Evolutionary conservation across 2,888 invertebrate species (phyloP), one percentile per base, ranked within the genome.

Genomic region (Hipparchia semele): DNA sequence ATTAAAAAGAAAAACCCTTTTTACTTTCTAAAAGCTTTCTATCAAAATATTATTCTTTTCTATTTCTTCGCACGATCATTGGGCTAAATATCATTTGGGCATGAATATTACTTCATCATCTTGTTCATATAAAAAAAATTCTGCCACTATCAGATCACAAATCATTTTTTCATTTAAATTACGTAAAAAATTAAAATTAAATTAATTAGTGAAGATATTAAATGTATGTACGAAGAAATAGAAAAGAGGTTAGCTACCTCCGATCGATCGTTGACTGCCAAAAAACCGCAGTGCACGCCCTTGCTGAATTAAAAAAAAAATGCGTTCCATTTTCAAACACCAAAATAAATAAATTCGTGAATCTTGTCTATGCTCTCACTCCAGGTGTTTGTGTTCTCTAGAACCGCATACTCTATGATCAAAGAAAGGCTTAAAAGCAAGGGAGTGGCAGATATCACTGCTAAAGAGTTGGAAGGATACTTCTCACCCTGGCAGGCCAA

Each of bases 401-500:
- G 97, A 85, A 96, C 96, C 83, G 96, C 97, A 81, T 98, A 98
- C 90, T 95, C 95, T 86, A 95, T 96, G 86, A 97, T 98, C 87
- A 97, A 98, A 94, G 97, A 97, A 82, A 89, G 97, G 76, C 94
- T 98, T 82, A 97, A 97, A 91, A 95, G 95, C 77, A 96, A 96
- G 80, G 97, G 97, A 58, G 96, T 97, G 6, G 95, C 96, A 6
- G 96, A 97, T 73, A 94, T 97, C 70, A 96, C 96, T 68, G 95
- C 96, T 79, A 93, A 94, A 80, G 98, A 98, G 86, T 89, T 98
- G 79, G 96, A 96, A 82, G 96, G 96, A 78, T 97, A 96, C 84
- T 98, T 98, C 90, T 97, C 97, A 66, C 98, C 98, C 58, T 97
- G 97, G 96, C 96, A 97, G 85, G 97, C 97, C 70, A 97, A 97